phyloP scores from a whole-genome alignment of 2,113 vertebrate species.

The Paratilapia polleni region DNA sequence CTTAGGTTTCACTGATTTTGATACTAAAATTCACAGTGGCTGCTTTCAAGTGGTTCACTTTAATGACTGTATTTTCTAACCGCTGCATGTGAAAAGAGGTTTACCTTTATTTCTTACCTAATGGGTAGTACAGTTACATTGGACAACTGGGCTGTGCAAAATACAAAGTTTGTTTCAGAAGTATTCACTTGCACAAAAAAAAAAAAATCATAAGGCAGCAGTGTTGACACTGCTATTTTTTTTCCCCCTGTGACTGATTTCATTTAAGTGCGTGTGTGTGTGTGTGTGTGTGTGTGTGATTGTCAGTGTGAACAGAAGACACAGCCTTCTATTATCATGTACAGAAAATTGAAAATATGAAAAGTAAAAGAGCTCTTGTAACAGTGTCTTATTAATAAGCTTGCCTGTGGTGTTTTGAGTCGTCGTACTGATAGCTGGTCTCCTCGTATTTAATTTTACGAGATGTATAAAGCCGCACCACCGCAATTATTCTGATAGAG shows the following conservation, averaged over 20 bases:
- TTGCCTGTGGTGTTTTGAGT: conserved; percentile 53
- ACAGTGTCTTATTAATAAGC: conserved; percentile 55
- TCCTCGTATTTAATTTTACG: conserved; percentile 22
- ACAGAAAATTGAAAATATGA: conserved; percentile 42
- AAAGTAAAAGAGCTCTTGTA: conserved; percentile 39
- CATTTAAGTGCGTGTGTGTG: conserved; percentile 29
- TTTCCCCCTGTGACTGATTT: conserved; percentile 11
- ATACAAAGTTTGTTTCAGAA: conserved; percentile 26
- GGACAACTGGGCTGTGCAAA: conserved; percentile 20
- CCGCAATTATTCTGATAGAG: neutral
- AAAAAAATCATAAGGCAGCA: conserved; percentile 1
- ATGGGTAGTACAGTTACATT: conserved; percentile 13
- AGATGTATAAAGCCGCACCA: conserved; percentile 8
- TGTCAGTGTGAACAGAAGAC: conserved; percentile 36
- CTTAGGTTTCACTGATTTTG: conserved; percentile 33
- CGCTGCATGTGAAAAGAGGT: conserved; percentile 48
- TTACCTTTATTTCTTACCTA: conserved; percentile 24
- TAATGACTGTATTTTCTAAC: conserved; percentile 43
- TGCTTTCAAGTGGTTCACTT: conserved; percentile 26
- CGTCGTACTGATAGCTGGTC: conserved; percentile 15
- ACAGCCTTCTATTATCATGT: conserved; percentile 49
- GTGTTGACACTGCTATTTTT: neutral
- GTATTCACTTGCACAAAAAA: conserved; percentile 22
- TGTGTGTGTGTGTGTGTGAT: conserved; percentile 30
- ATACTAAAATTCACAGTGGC: conserved; percentile 28